Evolutionary conservation across 1,140 invertebrate genomes (phyloP), one percentile per base, ranked within the genome.

Genomic region (Megathymus violae): DNA sequence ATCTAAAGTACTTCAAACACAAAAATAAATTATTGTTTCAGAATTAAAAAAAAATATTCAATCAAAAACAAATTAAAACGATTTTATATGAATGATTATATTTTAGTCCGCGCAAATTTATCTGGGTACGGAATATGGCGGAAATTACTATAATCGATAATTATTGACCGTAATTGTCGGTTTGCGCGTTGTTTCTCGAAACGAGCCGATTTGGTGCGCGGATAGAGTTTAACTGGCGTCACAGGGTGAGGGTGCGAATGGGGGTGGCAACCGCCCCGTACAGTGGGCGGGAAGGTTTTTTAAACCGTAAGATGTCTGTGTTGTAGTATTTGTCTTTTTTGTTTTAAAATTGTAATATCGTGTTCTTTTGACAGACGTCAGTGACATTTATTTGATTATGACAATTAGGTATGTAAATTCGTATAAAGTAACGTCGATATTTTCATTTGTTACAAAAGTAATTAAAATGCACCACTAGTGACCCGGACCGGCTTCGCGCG

Each of bases 151-250:
- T 48, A 74, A 74, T 71, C 62, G 67, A 67, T 78, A 75, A 71
- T 75, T 69, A 78, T 75, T 65, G 67, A 64, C 56, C 51, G 63
- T 76, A 76, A 80, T 77, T 71, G 73, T 69, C 76, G 50, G 68
- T 80, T 76, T 71, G 40, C 69, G 69, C 68, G 72, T 75, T 79
- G 76, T 81, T 76, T 68, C 65, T 52, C 59, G 64, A 80, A 82
- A 84, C 81, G 81, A 80, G 81, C 38, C 67, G 78, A 80, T 84
- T 82, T 80, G 67, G 67, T 71, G 69, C 68, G 72, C 80, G 72
- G 77, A 74, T 70, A 56, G 74, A 69, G 69, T 58, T 82, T 78
- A 82, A 82, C 81, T 83, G 81, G 80, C 76, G 72, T 69, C 40
- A 62, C 50, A 58, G 69, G 76, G 73, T 61, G 69, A 67, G 64